phyloP scores from a whole-genome alignment of 2,797 vertebrate genomes.

The Manis crassicaudata region DNA sequence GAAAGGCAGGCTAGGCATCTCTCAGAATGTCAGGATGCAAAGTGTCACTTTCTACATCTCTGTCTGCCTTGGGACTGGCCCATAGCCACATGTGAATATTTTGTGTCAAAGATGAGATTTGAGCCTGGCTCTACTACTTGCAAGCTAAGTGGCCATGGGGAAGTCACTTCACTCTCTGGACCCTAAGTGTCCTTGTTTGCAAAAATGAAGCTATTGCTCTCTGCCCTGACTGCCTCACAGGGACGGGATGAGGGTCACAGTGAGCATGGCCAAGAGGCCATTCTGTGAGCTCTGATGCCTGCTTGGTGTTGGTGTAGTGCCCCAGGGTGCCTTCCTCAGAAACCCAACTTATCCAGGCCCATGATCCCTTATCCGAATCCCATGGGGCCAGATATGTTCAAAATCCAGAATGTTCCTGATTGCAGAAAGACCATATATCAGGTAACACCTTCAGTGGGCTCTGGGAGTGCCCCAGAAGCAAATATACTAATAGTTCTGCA shows the following conservation, averaged over 20 bases:
- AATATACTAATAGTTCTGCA: neutral
- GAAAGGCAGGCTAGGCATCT: neutral
- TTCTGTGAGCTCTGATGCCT: neutral
- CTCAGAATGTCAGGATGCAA: neutral
- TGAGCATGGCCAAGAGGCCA: neutral
- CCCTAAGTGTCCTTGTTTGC: neutral
- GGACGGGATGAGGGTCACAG: neutral
- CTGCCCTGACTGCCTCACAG: neutral
- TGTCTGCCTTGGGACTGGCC: neutral
- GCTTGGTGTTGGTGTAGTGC: neutral
- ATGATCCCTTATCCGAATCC: conserved; percentile 11
- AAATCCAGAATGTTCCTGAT: conserved; percentile 19
- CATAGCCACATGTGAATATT: neutral
- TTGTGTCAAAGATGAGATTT: conserved; percentile 51
- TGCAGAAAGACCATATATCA: neutral
- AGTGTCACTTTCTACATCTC: conserved; percentile 28
- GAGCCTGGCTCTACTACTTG: conserved; percentile 4
- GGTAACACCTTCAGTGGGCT: neutral
- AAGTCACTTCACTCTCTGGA: conserved; percentile 36
- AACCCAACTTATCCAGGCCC: neutral
- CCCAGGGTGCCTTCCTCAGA: neutral
- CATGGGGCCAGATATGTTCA: neutral
- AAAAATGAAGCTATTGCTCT: conserved; percentile 1
- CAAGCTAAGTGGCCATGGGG: neutral
- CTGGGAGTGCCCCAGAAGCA: neutral